Conservation (phyloP, 2,888 invertebrate genomes). For the Amblyteles armatorius region DNA sequence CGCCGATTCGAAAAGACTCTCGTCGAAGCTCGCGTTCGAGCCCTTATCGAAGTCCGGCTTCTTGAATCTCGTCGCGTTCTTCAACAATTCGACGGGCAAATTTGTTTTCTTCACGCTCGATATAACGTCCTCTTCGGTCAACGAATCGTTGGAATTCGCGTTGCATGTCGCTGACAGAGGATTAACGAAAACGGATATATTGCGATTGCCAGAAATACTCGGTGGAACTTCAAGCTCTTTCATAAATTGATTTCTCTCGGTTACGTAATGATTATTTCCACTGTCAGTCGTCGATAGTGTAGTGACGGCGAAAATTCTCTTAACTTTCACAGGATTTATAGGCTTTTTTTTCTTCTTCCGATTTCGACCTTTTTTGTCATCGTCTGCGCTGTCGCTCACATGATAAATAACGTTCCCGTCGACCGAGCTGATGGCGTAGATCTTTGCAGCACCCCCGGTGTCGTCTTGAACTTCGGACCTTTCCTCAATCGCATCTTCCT, state of each 20-base stretch:
- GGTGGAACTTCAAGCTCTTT: conserved; percentile 86
- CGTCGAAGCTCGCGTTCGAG: conserved; percentile 81
- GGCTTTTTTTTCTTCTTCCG: conserved; percentile 78
- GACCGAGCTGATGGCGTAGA: conserved; percentile 93
- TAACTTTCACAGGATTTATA: conserved; percentile 84
- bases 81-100: conserved; percentile 78
- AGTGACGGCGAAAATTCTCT: conserved; percentile 86
- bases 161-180: conserved; percentile 85
- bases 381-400: conserved; percentile 85
- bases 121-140: conserved; percentile 79
- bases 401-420: conserved; percentile 92
- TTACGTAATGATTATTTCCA: conserved; percentile 83
- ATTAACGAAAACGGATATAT: conserved; percentile 89
- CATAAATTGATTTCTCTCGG: conserved; percentile 83
- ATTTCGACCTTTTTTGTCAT: conserved; percentile 75
- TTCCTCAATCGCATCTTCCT: conserved; percentile 78
- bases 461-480: conserved; percentile 79
- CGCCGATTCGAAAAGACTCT: conserved; percentile 81
- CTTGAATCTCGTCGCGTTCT: conserved; percentile 82
- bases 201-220: conserved; percentile 85
- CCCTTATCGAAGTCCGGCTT: conserved; percentile 80
- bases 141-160: conserved; percentile 81
- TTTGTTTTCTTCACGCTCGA: conserved; percentile 71
- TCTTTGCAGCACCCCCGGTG: conserved; percentile 85
- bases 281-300: conserved; percentile 85